A percentile compares a stretch with the other conserved stretches of the same genome.
Conservation (phyloP, 2,888 invertebrate species). For the Xestia xanthographa region DNA sequence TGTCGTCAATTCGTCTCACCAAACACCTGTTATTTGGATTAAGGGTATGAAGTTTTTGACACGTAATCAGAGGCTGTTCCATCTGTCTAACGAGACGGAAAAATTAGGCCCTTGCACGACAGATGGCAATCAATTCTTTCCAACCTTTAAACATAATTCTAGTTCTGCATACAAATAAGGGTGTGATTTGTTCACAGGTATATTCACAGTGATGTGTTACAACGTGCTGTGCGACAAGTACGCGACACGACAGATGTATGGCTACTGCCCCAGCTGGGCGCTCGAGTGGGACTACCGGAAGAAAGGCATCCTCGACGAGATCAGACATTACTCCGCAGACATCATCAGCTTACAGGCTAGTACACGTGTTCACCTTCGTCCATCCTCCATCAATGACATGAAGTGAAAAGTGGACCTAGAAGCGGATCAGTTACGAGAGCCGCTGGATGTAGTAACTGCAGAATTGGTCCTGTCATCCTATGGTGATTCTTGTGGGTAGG, state of each 20-base stretch:
- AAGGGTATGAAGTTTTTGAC: conserved; percentile 23
- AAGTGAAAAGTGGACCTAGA: background rate
- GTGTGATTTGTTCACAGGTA: conserved; percentile 90
- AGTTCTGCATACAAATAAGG: background rate
- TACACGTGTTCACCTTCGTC: conserved; percentile 6
- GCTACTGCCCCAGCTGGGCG: conserved; percentile 99
- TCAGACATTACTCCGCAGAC: conserved; percentile 98
- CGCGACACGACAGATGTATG: conserved; percentile 99
- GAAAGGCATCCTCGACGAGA: conserved; percentile 99
- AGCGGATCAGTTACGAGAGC: background rate
- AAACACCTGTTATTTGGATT: conserved; percentile 25
- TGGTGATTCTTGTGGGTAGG: background rate
- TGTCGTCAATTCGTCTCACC: conserved; percentile 27
- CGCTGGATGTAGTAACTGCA: background rate
- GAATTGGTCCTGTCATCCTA: background rate
- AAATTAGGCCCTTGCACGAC: conserved; percentile 6
- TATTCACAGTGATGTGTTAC: conserved; percentile 99
- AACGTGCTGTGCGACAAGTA: conserved; percentile 99
- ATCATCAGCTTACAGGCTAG: conserved; percentile 95
- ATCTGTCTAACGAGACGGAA: conserved; percentile 12
- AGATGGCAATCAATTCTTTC: conserved; percentile 2
- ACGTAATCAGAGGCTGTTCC: background rate
- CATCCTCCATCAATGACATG: background rate
- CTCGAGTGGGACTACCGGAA: conserved; percentile 99
- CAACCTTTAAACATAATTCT: background rate